phyloP scores from a whole-genome alignment of 2,797 vertebrate species.

The Margarornis squamiger region DNA sequence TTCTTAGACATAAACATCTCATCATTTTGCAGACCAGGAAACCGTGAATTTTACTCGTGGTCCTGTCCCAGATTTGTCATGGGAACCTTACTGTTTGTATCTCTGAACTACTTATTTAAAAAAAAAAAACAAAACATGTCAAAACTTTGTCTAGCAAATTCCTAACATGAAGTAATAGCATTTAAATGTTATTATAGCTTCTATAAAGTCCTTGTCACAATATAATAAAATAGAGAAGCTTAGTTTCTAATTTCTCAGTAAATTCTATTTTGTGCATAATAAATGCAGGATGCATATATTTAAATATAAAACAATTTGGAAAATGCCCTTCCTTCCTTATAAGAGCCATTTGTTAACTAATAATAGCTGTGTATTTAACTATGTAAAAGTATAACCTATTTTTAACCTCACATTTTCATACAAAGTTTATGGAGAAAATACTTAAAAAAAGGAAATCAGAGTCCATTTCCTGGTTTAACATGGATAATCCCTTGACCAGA shows the following conservation, averaged over 20 bases:
- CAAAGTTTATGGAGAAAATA: conserved; percentile 41
- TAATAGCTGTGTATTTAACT: neutral
- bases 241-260: neutral
- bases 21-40: neutral
- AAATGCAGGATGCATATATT: neutral
- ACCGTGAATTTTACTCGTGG: neutral
- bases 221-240: neutral
- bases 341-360: neutral
- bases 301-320: neutral
- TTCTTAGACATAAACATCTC: neutral
- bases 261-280: neutral
- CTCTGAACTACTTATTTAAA: neutral
- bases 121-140: too few relatives aligned
- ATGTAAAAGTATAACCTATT: conserved; percentile 21
- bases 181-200: neutral
- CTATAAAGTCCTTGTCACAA: neutral
- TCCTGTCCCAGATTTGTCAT: neutral
- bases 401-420: conserved; percentile 19
- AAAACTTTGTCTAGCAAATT: neutral
- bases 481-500: conserved; percentile 50
- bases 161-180: neutral
- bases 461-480: conserved; percentile 57
- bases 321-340: neutral
- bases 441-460: conserved; percentile 37
- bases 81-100: neutral